A percentile compares a stretch with the other conserved stretches of the same genome.
phyloP scores from a whole-genome alignment of 2,113 vertebrate species.

The Miniopterus natalensis region DNA sequence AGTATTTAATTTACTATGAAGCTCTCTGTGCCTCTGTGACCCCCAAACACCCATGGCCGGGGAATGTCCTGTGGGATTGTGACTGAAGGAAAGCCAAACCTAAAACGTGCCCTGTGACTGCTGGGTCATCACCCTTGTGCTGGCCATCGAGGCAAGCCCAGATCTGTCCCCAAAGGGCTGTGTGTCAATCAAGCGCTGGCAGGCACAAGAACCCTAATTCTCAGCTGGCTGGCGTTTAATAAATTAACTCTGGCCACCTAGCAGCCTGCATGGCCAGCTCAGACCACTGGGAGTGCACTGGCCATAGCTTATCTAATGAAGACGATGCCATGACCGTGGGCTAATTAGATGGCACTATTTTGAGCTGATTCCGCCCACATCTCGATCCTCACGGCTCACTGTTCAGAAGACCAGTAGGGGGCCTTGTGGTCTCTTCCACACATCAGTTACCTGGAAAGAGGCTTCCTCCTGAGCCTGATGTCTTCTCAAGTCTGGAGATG shows the following conservation, averaged over 20 bases:
- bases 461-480: background rate
- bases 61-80: background rate
- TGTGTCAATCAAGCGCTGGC: background rate
- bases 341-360: background rate
- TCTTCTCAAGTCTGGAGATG: background rate
- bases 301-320: background rate
- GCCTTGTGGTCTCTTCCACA: background rate
- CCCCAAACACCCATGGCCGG: background rate
- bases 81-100: background rate
- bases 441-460: background rate
- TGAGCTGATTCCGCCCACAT: rapidly evolving
- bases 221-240: background rate
- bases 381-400: background rate
- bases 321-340: rapidly evolving
- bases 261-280: background rate
- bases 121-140: background rate
- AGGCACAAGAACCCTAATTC: rapidly evolving
- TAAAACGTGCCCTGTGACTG: background rate
- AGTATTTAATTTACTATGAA: background rate
- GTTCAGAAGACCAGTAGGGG: rapidly evolving
- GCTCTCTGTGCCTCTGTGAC: background rate
- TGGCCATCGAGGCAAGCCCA: background rate
- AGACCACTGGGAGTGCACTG: background rate
- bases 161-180: background rate
- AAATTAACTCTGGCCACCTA: background rate